These are phyloP conservation scores for Poecilobothrus nobilitatus DNA, from an alignment of 2,888 invertebrate genomes.

Conservation along the genomic window DNA sequence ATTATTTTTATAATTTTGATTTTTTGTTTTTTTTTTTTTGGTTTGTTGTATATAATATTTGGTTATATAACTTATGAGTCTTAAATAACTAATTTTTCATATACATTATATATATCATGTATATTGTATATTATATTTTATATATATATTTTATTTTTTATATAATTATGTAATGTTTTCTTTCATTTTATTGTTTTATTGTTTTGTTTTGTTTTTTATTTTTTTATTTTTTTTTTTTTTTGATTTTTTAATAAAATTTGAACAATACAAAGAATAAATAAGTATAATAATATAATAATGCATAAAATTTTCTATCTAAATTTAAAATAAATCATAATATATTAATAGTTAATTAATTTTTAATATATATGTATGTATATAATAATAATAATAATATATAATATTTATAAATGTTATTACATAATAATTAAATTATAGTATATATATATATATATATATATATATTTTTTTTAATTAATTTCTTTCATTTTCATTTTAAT, in stretches of 20 bases:
- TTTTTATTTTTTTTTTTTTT: no score
- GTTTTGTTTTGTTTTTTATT: no score
- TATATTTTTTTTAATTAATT: background rate
- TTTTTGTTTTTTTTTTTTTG: background rate
- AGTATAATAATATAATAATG: background rate
- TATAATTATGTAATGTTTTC: background rate
- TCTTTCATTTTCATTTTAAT: no score
- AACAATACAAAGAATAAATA: conserved; percentile 6
- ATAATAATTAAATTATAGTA: no score
- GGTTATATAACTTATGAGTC: background rate
- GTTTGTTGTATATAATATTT: background rate
- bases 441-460: background rate
- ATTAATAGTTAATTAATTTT: background rate
- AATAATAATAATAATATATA: background rate
- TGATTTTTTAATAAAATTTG: background rate
- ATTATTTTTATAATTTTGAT: no score
- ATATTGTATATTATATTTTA: no score
- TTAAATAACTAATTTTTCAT: background rate
- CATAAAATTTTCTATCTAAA: conserved; percentile 3
- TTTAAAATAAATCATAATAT: background rate
- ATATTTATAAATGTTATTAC: background rate
- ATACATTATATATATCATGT: background rate
- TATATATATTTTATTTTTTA: no score
- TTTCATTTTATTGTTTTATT: no score
- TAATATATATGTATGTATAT: background rate